Base-by-base conservation (phyloP, 1,140 invertebrate species). In the Heliconius congener region DNA sequence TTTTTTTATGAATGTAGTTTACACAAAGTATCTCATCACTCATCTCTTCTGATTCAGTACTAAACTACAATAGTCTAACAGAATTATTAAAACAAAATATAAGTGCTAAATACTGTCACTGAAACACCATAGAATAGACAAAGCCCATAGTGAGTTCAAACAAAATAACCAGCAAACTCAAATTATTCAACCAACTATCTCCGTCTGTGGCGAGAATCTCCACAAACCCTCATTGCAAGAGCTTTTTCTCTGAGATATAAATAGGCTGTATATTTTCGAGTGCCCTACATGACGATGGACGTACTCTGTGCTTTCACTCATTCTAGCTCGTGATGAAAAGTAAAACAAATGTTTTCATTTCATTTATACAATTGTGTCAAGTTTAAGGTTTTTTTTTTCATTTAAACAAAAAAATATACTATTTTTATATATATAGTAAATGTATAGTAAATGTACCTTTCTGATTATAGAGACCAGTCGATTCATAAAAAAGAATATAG, bases 321-420 rank as follows among this genome's bases (percentile, higher is more conserved):
- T 77, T 77, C 52, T 78, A 66, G 60, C 27, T 66, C 27, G 71
- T 37, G 76, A 71, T 73, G 71, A 73, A 78, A 73, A 72, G 46
- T 78, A 52, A 78, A 78, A 78, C 76, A 78, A 78, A 78, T 78
- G 46, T 78, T 78, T 73, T 39, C 71, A 73, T 73, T 73, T 73
- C 76, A 73, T 78, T 78, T 73, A 78, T 39, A 73, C 72, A 78
- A 78, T 77, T 23, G 60, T 66, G 60, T 66, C 60, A 66, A 66
- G 60, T 66, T 66, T 66, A 66, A 66, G 60, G 60, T 23, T 66
- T 72, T 39, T 42, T 71, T 72, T n/a, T 37, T 19, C 2, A 19
- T 72, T 11, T 37, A 72, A 72, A 39, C 39, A 39, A n/a, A 42
- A 72, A 37, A 34, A 71, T 9, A 27, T 8, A 42, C n/a, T 37